Percentiles rank a stretch among this genome's conserved stretches.
phyloP scores from a whole-genome alignment of 2,888 invertebrate species.

The Euproctis similis region DNA sequence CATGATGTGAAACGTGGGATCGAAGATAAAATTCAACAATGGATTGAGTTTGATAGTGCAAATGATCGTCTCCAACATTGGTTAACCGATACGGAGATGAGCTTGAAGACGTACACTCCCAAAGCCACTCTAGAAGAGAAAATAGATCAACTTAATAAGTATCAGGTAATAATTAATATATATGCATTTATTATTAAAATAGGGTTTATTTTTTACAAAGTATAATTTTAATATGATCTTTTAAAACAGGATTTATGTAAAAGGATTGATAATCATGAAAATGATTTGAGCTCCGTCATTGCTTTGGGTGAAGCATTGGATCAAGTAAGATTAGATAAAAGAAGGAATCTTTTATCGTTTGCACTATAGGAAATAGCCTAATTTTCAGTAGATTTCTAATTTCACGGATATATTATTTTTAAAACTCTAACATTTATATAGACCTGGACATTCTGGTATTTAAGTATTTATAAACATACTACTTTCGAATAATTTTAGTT shows the following conservation, averaged over 20 bases:
- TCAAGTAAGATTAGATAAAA: conserved; percentile 81
- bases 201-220: conserved; percentile 9
- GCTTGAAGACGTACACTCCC: conserved; percentile 88
- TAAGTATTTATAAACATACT: conserved; percentile 16
- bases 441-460: conserved; percentile 9
- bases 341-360: conserved; percentile 29
- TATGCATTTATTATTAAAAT: not conserved
- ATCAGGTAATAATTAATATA: conserved; percentile 79
- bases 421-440: conserved; percentile 40
- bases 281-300: conserved; percentile 83
- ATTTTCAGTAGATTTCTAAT: conserved; percentile 68
- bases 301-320: conserved; percentile 86
- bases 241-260: conserved; percentile 84
- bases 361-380: conserved; percentile 61
- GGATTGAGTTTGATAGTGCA: conserved; percentile 93
- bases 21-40: conserved; percentile 90
- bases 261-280: conserved; percentile 81
- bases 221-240: conserved; percentile 34
- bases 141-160: conserved; percentile 90
- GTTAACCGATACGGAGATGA: conserved; percentile 90
- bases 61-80: conserved; percentile 88
- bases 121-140: conserved; percentile 93
- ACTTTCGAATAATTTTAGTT: conserved; percentile 17
- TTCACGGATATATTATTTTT: conserved; percentile 39
- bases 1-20: conserved; percentile 86